These are phyloP conservation scores for Myotis myotis DNA, from an alignment of 2,797 vertebrate genomes.

Conservation along the genomic window DNA sequence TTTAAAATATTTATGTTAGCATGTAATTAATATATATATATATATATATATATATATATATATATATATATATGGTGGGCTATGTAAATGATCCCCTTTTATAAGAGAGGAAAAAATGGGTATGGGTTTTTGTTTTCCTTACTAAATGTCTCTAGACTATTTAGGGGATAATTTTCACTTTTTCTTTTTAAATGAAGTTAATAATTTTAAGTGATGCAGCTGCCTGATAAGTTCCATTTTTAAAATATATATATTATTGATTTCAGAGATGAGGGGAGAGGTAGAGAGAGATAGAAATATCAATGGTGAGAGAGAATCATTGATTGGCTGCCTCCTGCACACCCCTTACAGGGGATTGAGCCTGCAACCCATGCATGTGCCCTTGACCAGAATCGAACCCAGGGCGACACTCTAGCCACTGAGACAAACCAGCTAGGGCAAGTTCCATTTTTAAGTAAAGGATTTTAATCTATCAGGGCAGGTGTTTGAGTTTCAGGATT, in stretches of 20 bases:
- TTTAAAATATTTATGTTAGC: constrained; percentile 59
- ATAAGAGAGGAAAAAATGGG: constrained; percentile 2
- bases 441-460: constrained; percentile 67
- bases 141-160: constrained; percentile 31
- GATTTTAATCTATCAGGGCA: constrained; percentile 30
- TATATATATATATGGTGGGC: constrained; percentile 42
- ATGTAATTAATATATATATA: constrained; percentile 58
- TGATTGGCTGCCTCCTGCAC: no score
- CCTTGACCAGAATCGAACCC: no score
- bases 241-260: neutral
- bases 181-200: constrained; percentile 56
- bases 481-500: neutral
- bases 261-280: no score
- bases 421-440: neutral
- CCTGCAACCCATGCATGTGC: no score
- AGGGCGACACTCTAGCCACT: no score
- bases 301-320: no score
- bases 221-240: constrained; percentile 46
- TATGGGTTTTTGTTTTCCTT: constrained; percentile 57
- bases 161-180: constrained; percentile 38
- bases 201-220: constrained; percentile 37
- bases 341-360: no score
- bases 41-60: constrained; percentile 47
- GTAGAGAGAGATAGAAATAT: no score
- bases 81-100: constrained; percentile 18